Conservation (phyloP, 2,797 vertebrate species). For the Tarsius wallacei region DNA sequence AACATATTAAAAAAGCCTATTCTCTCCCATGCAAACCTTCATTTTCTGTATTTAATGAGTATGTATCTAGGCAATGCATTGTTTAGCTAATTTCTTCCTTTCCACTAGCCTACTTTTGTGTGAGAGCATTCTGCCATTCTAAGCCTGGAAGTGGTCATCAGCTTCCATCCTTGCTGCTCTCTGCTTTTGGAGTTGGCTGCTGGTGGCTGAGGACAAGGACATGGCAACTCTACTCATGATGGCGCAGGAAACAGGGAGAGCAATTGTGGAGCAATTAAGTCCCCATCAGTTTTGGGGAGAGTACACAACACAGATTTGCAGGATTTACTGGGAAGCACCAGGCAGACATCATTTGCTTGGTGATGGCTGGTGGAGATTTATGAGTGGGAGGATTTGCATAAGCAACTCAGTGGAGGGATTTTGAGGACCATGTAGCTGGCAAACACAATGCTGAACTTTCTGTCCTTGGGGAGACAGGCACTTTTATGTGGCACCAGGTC, state of each 20-base stretch:
- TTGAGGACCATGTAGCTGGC: conserved; percentile 57
- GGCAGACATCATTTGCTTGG: conserved; percentile 82
- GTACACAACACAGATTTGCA: conserved; percentile 82
- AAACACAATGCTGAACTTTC: conserved; percentile 52
- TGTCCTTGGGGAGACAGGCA: not conserved
- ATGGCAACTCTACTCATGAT: conserved; percentile 75
- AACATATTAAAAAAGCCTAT: conserved; percentile 31
- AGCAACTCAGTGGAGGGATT: conserved; percentile 78
- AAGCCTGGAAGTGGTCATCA: not conserved
- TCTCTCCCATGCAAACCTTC: conserved; percentile 25
- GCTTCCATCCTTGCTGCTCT: not conserved
- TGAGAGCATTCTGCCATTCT: conserved; percentile 34
- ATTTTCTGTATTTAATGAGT: conserved; percentile 47
- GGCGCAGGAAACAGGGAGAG: conserved; percentile 74
- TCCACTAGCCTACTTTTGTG: not conserved
- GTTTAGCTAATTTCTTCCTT: not conserved
- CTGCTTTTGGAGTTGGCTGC: conserved; percentile 71
- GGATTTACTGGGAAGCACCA: conserved; percentile 81
- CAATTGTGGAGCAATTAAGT: conserved; percentile 85
- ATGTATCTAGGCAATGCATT: not conserved
- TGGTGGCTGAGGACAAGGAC: conserved; percentile 76
- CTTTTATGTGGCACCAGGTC: not conserved
- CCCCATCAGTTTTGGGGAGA: conserved; percentile 73
- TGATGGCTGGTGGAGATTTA: conserved; percentile 84
- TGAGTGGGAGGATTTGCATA: conserved; percentile 76